Conservation (phyloP, 1,140 invertebrate genomes). For the Drosophila orosa region DNA sequence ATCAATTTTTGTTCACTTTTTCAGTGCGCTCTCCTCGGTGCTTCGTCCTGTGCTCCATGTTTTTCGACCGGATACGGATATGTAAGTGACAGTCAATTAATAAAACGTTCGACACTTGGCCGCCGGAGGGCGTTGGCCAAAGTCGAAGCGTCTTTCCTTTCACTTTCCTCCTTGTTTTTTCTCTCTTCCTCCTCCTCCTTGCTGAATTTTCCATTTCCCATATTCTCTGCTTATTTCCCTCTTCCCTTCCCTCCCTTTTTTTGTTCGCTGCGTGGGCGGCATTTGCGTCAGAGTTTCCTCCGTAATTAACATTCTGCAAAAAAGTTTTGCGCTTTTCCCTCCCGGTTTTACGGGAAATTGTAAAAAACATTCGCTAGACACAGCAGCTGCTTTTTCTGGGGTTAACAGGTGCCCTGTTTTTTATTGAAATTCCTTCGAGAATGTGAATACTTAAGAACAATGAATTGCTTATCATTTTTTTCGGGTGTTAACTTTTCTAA, state of each 20-base stretch:
- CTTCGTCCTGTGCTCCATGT: not conserved
- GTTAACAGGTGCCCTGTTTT: conserved; percentile 32
- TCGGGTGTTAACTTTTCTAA: not conserved
- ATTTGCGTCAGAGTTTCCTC: conserved; percentile 55
- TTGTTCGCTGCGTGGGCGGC: conserved; percentile 35
- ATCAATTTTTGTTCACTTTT: conserved; percentile 26
- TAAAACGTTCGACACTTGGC: conserved; percentile 60
- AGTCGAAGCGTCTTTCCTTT: conserved; percentile 16
- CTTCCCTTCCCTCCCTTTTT: not conserved
- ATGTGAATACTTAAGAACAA: conserved; percentile 6
- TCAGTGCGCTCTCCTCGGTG: not conserved
- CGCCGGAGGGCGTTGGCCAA: conserved; percentile 53
- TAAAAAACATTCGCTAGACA: conserved; percentile 14
- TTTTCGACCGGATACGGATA: conserved; percentile 52
- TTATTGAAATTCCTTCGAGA: conserved; percentile 18
- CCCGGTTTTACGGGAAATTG: conserved; percentile 11
- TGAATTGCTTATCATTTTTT: conserved; percentile 26
- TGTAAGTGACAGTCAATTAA: conserved; percentile 69
- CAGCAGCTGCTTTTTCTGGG: conserved; percentile 13
- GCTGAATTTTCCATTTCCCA: conserved; percentile 3
- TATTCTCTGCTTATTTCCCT: conserved; percentile 3
- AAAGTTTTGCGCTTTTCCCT: conserved; percentile 26
- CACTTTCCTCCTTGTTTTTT: conserved; percentile 25
- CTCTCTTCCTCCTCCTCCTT: not conserved
- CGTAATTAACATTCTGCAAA: conserved; percentile 56